phyloP scores from a whole-genome alignment of 1,140 invertebrate species.

The Pomphorhynchus laevis region DNA sequence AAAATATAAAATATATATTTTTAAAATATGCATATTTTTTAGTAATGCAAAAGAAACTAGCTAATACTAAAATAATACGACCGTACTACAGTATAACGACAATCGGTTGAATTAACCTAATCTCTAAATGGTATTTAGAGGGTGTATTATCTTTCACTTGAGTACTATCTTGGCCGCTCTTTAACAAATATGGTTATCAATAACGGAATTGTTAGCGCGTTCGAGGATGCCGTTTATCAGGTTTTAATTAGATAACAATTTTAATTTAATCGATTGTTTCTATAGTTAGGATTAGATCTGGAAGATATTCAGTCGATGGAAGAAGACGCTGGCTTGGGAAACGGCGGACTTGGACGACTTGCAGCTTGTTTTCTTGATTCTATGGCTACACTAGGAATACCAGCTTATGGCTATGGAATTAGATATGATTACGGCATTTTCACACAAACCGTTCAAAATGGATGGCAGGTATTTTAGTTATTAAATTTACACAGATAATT shows the following conservation, averaged over 20 bases:
- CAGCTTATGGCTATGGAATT: background rate
- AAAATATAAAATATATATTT: too few relatives aligned
- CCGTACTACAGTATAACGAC: too few relatives aligned
- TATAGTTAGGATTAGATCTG: slow-evolving; percentile 79
- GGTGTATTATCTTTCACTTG: slow-evolving; percentile 84
- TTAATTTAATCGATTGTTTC: too few relatives aligned
- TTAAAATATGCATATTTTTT: too few relatives aligned
- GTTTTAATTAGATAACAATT: too few relatives aligned
- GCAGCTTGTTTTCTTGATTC: background rate
- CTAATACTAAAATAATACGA: too few relatives aligned
- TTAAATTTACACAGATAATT: background rate
- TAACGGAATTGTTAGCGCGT: slow-evolving; percentile 66
- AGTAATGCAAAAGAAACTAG: too few relatives aligned
- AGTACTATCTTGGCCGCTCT: slow-evolving; percentile 92
- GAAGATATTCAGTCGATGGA: slow-evolving; percentile 65
- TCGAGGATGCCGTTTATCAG: slow-evolving; percentile 90
- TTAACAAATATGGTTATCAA: slow-evolving; percentile 97
- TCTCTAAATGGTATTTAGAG: slow-evolving; percentile 30
- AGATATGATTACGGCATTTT: background rate
- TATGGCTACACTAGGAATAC: background rate
- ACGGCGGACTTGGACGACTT: background rate
- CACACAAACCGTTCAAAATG: background rate
- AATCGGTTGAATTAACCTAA: background rate
- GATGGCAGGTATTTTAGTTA: slow-evolving; percentile 21
- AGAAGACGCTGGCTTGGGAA: background rate